phyloP scores from a whole-genome alignment of 1,140 invertebrate genomes.

The Macrocentrus cingulum region DNA sequence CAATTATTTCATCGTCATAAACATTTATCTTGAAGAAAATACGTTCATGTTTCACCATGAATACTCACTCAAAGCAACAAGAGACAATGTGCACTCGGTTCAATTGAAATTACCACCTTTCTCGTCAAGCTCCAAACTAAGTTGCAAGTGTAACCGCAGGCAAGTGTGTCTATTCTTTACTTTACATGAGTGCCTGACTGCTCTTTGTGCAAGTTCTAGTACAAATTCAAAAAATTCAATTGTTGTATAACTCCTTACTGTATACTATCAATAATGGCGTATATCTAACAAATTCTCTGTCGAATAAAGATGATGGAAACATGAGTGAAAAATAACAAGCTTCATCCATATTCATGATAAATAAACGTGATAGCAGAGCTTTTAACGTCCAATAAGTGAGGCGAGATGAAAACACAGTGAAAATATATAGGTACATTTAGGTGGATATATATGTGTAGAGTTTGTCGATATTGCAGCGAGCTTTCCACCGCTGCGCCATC shows the following conservation, averaged over 20 bases:
- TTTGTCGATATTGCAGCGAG: slow-evolving; percentile 41
- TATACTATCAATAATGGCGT: no score
- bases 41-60: slow-evolving; percentile 13
- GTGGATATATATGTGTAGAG: no score
- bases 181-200: not conserved
- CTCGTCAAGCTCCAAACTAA: not conserved
- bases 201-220: not conserved
- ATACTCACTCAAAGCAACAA: slow-evolving; percentile 12
- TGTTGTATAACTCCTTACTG: no score
- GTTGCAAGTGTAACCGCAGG: not conserved
- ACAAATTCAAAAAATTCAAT: no score
- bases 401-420: not conserved
- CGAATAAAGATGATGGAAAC: no score
- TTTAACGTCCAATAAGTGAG: not conserved
- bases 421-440: no score
- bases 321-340: not conserved
- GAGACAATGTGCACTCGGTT: not conserved
- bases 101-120: not conserved
- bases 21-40: no score
- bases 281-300: no score
- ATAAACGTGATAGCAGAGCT: slow-evolving; percentile 1
- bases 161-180: not conserved
- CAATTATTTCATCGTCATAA: no score
- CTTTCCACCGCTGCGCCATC: slow-evolving; percentile 37
- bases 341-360: slow-evolving; percentile 8